A percentile compares a stretch with the other conserved stretches of the same genome.
These are phyloP conservation scores for Plusia festucae DNA, from an alignment of 2,888 invertebrate species.

Conservation along the genomic window DNA sequence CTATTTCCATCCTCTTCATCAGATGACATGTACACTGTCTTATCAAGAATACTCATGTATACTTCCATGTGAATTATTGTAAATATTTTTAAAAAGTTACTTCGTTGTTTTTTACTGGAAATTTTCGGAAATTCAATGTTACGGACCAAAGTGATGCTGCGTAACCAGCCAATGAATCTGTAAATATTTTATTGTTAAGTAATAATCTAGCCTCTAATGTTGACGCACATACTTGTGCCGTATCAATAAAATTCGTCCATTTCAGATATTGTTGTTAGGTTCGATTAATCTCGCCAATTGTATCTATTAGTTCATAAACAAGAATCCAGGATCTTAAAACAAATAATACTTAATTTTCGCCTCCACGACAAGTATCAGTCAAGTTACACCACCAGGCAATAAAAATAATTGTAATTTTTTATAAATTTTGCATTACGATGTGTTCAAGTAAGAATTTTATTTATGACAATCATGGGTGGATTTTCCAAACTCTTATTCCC, in stretches of 20 bases:
- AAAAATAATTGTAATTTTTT: too few species aligned
- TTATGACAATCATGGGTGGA: too few species aligned
- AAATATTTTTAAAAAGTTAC: neutral
- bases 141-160: constrained; percentile 7
- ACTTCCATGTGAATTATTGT: constrained; percentile 64
- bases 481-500: too few species aligned
- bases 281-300: neutral
- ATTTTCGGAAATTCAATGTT: neutral
- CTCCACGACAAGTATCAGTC: too few species aligned
- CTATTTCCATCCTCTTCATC: constrained; percentile 92
- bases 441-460: too few species aligned
- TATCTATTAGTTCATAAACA: too few species aligned
- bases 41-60: constrained; percentile 76
- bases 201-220: neutral
- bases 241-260: constrained; percentile 13
- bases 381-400: too few species aligned
- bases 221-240: constrained; percentile 1
- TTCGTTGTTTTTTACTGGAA: neutral
- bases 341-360: too few species aligned
- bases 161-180: neutral
- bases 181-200: neutral
- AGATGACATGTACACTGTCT: constrained; percentile 72
- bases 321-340: too few species aligned
- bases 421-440: too few species aligned
- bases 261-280: neutral